Evolutionary conservation across 2,888 invertebrate species (phyloP).

Genomic region (Calliopum simillimum): DNA sequence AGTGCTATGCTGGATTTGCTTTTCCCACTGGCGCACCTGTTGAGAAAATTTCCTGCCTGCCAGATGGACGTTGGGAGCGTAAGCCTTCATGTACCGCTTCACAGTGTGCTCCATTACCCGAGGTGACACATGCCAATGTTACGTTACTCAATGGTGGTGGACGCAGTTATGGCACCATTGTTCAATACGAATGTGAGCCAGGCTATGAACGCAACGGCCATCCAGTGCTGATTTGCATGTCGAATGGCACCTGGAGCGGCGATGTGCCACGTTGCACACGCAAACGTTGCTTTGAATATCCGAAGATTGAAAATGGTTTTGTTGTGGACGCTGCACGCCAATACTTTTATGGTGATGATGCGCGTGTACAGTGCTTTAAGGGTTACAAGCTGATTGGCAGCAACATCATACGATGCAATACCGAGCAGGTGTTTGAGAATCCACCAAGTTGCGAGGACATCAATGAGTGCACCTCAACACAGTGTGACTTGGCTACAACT

Average conservation of each 20-base stretch:
- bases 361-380: constrained; percentile 89
- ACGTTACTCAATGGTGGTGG: constrained; percentile 90
- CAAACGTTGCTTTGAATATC: constrained; percentile 72
- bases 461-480: constrained; percentile 89
- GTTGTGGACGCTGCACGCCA: constrained; percentile 81
- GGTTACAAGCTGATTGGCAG: constrained; percentile 89
- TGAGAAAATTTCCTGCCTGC: constrained; percentile 88
- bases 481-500: constrained; percentile 90
- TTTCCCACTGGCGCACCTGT: constrained; percentile 89
- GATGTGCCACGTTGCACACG: constrained; percentile 89
- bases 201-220: constrained; percentile 90
- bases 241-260: constrained; percentile 95
- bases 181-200: constrained; percentile 91
- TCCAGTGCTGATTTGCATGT: constrained; percentile 93
- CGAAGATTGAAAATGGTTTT: constrained; percentile 88
- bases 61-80: constrained; percentile 92
- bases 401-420: constrained; percentile 85
- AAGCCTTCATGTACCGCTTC: constrained; percentile 93
- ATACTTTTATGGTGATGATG: constrained; percentile 90
- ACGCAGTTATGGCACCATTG: constrained; percentile 92
- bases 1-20: constrained; percentile 96
- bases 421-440: constrained; percentile 84
- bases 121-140: constrained; percentile 88
- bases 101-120: constrained; percentile 87
- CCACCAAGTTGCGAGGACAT: constrained; percentile 92